Conservation (phyloP, 2,797 vertebrate genomes). For the Bovichtus diacanthus region DNA sequence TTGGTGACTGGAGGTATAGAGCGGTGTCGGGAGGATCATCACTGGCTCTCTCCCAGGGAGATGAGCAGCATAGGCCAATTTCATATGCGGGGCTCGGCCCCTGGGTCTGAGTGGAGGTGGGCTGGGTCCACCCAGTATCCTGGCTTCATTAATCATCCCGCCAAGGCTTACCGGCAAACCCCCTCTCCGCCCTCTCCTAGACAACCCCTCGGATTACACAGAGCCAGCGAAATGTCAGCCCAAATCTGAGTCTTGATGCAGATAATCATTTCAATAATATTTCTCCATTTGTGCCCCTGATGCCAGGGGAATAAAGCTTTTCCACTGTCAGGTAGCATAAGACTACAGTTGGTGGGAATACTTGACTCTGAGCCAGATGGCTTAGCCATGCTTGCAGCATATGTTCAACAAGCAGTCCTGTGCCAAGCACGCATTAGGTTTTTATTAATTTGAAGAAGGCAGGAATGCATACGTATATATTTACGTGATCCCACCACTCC, state of each 20-base stretch:
- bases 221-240: constrained; percentile 99
- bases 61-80: constrained; percentile 87
- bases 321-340: constrained; percentile 99
- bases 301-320: constrained; percentile 99
- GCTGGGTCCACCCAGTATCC: constrained; percentile 95
- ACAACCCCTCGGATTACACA: constrained; percentile 99
- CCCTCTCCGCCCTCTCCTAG: constrained; percentile 93
- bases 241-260: constrained; percentile 99
- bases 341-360: constrained; percentile 99
- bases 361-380: constrained; percentile 99
- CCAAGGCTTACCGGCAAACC: constrained; percentile 96
- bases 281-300: constrained; percentile 99
- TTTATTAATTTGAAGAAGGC: constrained; percentile 98
- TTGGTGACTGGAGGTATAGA: constrained; percentile 70
- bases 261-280: constrained; percentile 99
- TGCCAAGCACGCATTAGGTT: constrained; percentile 91
- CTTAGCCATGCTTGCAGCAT: constrained; percentile 99
- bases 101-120: constrained; percentile 97
- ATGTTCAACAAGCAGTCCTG: constrained; percentile 99
- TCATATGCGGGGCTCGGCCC: constrained; percentile 93
- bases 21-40: constrained; percentile 72
- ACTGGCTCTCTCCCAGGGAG: constrained; percentile 86
- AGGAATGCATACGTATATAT: constrained; percentile 95
- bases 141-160: constrained; percentile 99
- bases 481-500: constrained; percentile 89